Percentiles rank a stretch among this genome's conserved stretches.
These are phyloP conservation scores for Pissodes strobi DNA, from an alignment of 1,140 invertebrate species.

Conservation along the genomic window DNA sequence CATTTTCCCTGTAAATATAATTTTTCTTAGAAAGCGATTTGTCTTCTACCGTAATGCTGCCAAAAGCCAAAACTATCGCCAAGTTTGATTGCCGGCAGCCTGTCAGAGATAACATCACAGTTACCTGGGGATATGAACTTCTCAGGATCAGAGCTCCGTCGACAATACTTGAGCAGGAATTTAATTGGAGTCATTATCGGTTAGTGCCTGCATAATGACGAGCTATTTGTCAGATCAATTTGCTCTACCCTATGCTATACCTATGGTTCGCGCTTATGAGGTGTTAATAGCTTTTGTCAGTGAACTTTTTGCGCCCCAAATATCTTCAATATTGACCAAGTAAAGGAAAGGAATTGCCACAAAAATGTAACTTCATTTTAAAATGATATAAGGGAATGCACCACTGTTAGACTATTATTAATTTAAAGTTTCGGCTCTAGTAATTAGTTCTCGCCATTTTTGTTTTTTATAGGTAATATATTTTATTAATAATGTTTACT, in stretches of 20 bases:
- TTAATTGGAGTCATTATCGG: constrained; percentile 44
- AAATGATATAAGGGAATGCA: too few relatives aligned
- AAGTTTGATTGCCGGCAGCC: constrained; percentile 43
- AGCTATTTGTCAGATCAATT: constrained; percentile 31
- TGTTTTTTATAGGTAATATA: too few relatives aligned
- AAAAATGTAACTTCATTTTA: too few relatives aligned
- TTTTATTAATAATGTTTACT: too few relatives aligned
- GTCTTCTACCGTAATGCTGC: neutral
- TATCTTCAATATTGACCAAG: too few relatives aligned
- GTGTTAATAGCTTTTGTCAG: constrained; percentile 15
- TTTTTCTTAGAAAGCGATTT: too few relatives aligned
- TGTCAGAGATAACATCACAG: constrained; percentile 49
- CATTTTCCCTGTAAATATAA: too few relatives aligned
- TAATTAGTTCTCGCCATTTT: too few relatives aligned
- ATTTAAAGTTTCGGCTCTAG: too few relatives aligned
- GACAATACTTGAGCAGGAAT: constrained; percentile 40
- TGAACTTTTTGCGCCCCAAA: too few relatives aligned
- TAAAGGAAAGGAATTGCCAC: too few relatives aligned
- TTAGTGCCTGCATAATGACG: constrained; percentile 32
- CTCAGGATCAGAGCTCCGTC: constrained; percentile 36
- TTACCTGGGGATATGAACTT: constrained; percentile 49
- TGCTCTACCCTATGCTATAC: constrained; percentile 22
- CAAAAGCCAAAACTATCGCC: constrained; percentile 28
- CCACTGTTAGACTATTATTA: too few relatives aligned
- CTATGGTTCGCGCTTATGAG: constrained; percentile 1